Evolutionary conservation across 2,113 vertebrate species (phyloP), one percentile per base, ranked within the genome.

Genomic region (Acanthochromis polyacanthus): DNA sequence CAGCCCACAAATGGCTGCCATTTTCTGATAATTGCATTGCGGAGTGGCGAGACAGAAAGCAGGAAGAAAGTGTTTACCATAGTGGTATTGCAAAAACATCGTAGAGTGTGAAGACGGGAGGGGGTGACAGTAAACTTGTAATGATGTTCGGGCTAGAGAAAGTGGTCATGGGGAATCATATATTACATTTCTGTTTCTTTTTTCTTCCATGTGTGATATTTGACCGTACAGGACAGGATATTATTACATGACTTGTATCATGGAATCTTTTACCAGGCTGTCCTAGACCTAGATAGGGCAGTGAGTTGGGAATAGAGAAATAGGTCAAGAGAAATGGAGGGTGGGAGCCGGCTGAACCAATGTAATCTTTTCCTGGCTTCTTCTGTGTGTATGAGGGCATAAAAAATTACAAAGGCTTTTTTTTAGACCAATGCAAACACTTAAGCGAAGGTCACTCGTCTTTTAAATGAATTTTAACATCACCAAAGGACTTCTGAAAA

Each of bases 291-390:
- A 92, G 56, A 90, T 90, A 85, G 83, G 83, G 36, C 75, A 68
- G 84, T 43, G 82, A 89, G 66, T 43, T 66, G 90, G 88, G 83
- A 89, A 90, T 85, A 75, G 80, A 91, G 78, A 93, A 93, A 84
- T 91, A 78, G 92, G 90, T 88, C 89, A 92, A 63, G 72, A 86
- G 73, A 92, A 88, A 90, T 71, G 71, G 70, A 82, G 84, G 78
- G 68, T 65, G 64, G 82, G 82, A 88, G 81, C 63, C 46, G 69
- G 48, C 53, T 67, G 46, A 75, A 83, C 12, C 53, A 71, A 69
- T 73, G 70, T 45, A 19, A 56, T 77, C 16, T 75, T 74, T 71
- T 20, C 10, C 46, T 72, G 56, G 8, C 52, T 52, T 66, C n/a
- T 64, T 76, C 52, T 7, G 67, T 38, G 15, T 23, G 45, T 62